Evolutionary conservation across 2,113 vertebrate species (phyloP), one percentile per base, ranked within the genome.

Genomic region (Colossoma macropomum): DNA sequence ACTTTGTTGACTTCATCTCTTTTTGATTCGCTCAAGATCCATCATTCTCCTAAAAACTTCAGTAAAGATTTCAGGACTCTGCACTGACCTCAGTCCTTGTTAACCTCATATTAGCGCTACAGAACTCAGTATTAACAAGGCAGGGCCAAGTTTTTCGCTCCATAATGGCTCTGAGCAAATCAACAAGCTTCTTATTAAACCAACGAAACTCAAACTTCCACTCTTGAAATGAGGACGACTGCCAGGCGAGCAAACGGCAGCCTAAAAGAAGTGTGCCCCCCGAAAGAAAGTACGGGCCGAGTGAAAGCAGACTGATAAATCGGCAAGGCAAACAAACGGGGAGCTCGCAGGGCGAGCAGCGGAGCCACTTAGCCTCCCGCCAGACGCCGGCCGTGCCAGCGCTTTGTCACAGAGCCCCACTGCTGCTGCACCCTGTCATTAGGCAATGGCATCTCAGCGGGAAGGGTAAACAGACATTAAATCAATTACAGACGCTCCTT

Each of bases 391-490:
- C 89, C 89, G 89, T 92, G 93, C 93, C 93, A 93, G 92, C 88
- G 90, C 93, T 94, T 93, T 94, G 94, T 95, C 93, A 93, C 92
- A 71, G 87, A 89, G 93, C 93, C 93, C 92, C 92, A 92, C 93
- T 91, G 94, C 93, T 92, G 93, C 90, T 93, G 87, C 90, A 92
- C 91, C 93, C 92, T 88, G 92, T 95, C 93, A 95, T 94, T 93
- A 94, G 90, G 89, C 90, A 91, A 91, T 91, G 93, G 92, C 93
- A 88, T 90, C 92, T 80, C 93, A 93, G 93, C 91, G 82, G 93
- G 94, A 93, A 93, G 91, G 90, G 93, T 94, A 95, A 95, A 95
- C 93, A 95, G 92, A 92, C 91, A 95, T 95, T 95, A 95, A 93
- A 95, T 94, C 93, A 94, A 94, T 93, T 94, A 94, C 88, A 93